Conservation (phyloP, 2,888 invertebrate species). For the Bellardia pandia region DNA sequence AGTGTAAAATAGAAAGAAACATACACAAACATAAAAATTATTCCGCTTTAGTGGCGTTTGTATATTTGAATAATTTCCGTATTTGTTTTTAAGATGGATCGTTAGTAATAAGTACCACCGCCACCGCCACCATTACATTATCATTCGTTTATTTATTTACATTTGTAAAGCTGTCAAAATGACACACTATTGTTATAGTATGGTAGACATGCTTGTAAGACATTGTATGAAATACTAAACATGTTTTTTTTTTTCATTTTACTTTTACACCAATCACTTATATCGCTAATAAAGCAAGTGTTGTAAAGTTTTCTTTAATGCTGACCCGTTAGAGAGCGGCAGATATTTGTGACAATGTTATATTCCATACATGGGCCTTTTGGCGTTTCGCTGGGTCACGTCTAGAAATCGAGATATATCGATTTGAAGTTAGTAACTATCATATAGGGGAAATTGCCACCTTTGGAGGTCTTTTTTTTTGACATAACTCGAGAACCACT, state of each 20-base stretch:
- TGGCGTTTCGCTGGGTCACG: too few species aligned
- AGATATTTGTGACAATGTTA: too few species aligned
- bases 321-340: conserved; percentile 13
- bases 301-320: conserved; percentile 25
- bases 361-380: too few species aligned
- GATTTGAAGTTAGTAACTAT: too few species aligned
- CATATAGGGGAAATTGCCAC: too few species aligned
- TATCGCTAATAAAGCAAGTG: conserved; percentile 60
- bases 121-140: background rate
- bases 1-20: conserved; percentile 20
- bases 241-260: conserved; percentile 17
- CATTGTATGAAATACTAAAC: conserved; percentile 48
- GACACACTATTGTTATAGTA: conserved; percentile 61
- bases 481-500: too few species aligned
- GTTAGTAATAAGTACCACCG: conserved; percentile 58
- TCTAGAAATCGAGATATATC: too few species aligned
- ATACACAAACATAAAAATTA: background rate
- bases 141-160: conserved; percentile 44
- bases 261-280: conserved; percentile 50
- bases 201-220: conserved; percentile 40
- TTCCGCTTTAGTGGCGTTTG: conserved; percentile 45
- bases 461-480: too few species aligned
- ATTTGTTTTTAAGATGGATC: conserved; percentile 62
- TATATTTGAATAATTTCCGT: conserved; percentile 67
- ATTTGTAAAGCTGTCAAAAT: conserved; percentile 70